Evolutionary conservation across 2,113 vertebrate genomes (phyloP), one percentile per base, ranked within the genome.

Genomic region (Monopterus albus): DNA sequence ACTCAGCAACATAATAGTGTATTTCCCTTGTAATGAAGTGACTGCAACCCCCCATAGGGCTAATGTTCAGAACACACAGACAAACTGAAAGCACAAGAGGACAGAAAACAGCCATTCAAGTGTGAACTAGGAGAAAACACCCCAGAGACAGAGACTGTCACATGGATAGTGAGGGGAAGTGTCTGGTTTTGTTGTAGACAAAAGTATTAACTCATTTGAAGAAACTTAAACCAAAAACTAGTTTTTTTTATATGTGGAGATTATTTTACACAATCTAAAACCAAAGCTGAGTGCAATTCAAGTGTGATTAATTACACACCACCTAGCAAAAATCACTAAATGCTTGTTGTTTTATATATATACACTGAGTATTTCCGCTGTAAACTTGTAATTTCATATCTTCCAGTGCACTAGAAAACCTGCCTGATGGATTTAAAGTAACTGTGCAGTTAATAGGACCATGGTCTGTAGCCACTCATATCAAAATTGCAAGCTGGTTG

Each of bases 11-110:
- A 74, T 46, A 64, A 74, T 81, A 80, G 82, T 74, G 75, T 38
- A 52, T 83, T 82, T 83, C 26, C 45, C 39, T 81, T 9, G 10
- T 80, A 81, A 83, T 83, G 39, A 88, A 88, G 79, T 81, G 80
- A 68, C 59, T 72, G 63, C 40, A 60, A 57, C 60, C 53, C 75
- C 52, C 77, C 77, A 70, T 15, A 18, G 52, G 62, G 71, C 47
- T 62, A 43, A 81, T 65, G 76, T 66, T 79, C 55, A 77, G 31
- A 75, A 36, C 57, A 65, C 40, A 67, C 56, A 74, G 49, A 73
- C 62, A 68, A 67, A 72, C 33, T 57, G 61, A 45, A 61, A 62
- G 76, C 75, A 47, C 59, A 56, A 59, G 62, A 69, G 72, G 3
- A 38, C 1, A 20, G 21, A 14, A 49, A 57, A 58, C 72, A 65